Evolutionary conservation across 2,113 vertebrate genomes (phyloP), one percentile per base, ranked within the genome.

Genomic region (Barnardius zonarius): DNA sequence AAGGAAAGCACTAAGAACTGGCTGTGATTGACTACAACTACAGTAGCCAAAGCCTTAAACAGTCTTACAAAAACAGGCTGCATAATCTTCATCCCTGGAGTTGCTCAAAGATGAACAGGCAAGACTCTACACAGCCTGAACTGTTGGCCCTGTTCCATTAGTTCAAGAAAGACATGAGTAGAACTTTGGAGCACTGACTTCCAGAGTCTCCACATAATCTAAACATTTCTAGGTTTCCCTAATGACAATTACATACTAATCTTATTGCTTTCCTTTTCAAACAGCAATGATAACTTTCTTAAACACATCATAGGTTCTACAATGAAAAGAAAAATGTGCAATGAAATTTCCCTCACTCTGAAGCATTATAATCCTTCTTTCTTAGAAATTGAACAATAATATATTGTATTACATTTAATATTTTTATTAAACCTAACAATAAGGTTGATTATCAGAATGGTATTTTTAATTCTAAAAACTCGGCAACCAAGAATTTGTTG

Each of bases 151-250:
- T 61, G 13, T 9, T 10, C 22, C 28, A 23, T 51, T 30, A 46
- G 10, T 44, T 1, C 1, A 52, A 52, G 57, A 63, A 0, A 48
- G 23, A 17, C 5, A 13, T 44, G 15, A 39, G 23, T 2, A 7
- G 23, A 55, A 13, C 35, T 62, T 74, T 35, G n/a, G 33, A 78
- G 49, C 10, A 46, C 33, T 62, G 69, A 57, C 24, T 88, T 43
- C 17, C 35, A 78, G 13, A 78, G 33, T 9, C 11, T 33, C 4
- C 23, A 18, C 17, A 43, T 20, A 75, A 67, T 13, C 41, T 57
- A 78, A 74, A 14, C 4, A 48, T 43, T 44, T 63, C 31, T 51
- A 85, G 17, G 43, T 37, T 82, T 51, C 55, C 59, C 37, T 46
- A 62, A 27, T 11, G 17, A 55, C n/a, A 72, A 35, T 54, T 62